These are phyloP conservation scores for Electrona antarctica DNA, from an alignment of 2,113 vertebrate species.

Conservation along the genomic window DNA sequence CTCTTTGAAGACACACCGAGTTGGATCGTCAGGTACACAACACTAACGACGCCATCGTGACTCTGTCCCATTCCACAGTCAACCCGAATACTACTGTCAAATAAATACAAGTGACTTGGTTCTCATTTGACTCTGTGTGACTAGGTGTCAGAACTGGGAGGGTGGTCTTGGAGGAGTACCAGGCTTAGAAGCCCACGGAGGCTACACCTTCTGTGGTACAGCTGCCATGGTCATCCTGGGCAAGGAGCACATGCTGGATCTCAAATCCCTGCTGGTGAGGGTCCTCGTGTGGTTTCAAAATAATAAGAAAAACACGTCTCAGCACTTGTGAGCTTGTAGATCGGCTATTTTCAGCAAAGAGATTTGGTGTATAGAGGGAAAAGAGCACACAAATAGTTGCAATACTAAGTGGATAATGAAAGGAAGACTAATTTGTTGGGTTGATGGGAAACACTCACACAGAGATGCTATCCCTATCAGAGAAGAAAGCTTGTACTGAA, in stretches of 20 bases:
- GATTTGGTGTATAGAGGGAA: not conserved
- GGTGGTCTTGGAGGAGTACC: slow-evolving; percentile 94
- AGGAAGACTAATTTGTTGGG: too few species aligned
- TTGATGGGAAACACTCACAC: not conserved
- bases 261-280: slow-evolving; percentile 90
- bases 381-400: not conserved
- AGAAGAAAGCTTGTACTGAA: slow-evolving; percentile 18
- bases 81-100: too few species aligned
- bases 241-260: slow-evolving; percentile 89
- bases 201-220: slow-evolving; percentile 95
- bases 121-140: not conserved
- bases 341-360: too few species aligned
- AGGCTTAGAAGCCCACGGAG: slow-evolving; percentile 93
- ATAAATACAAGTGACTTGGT: not conserved
- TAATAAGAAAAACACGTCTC: not conserved
- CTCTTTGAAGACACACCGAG: slow-evolving; percentile 90
- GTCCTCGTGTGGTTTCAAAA: not conserved
- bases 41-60: not conserved
- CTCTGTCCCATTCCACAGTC: not conserved
- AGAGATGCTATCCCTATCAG: slow-evolving; percentile 8
- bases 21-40: slow-evolving; percentile 90
- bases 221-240: slow-evolving; percentile 92
- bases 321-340: too few species aligned
- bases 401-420: too few species aligned
- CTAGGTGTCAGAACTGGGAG: slow-evolving; percentile 98